Percentiles rank a stretch among this genome's conserved stretches.
Evolutionary conservation across 2,888 invertebrate genomes (phyloP).

Genomic region (Brenthis ino): DNA sequence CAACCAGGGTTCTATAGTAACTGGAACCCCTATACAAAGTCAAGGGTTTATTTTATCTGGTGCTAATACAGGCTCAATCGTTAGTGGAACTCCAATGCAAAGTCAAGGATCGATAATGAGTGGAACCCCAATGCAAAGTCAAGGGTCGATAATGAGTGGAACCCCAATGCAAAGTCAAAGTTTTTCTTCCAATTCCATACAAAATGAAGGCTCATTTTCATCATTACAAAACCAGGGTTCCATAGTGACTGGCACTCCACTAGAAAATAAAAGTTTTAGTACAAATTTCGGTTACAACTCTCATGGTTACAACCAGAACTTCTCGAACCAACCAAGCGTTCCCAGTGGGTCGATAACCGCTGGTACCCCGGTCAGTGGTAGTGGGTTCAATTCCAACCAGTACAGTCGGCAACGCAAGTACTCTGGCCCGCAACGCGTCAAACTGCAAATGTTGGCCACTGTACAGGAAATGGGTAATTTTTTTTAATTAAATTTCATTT

Average conservation of each 20-base stretch:
- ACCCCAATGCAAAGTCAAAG: constrained; percentile 29
- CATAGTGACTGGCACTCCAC: constrained; percentile 7
- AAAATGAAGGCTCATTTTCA: constrained; percentile 16
- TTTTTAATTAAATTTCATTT: constrained; percentile 41
- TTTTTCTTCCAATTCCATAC: constrained; percentile 24
- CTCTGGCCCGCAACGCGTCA: constrained; percentile 80
- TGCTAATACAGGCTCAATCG: no score
- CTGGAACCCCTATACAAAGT: constrained; percentile 31
- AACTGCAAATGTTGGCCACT: constrained; percentile 82
- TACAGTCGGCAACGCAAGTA: constrained; percentile 77
- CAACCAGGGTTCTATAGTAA: constrained; percentile 19
- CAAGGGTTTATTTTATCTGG: constrained; percentile 25
- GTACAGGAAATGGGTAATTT: constrained; percentile 90
- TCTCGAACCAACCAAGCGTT: constrained; percentile 11
- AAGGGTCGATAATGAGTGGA: constrained; percentile 24
- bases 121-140: constrained; percentile 27
- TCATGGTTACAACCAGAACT: constrained; percentile 33
- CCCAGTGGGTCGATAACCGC: constrained; percentile 54
- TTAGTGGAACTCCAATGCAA: constrained; percentile 20
- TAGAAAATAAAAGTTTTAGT: constrained; percentile 13
- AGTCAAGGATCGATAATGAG: constrained; percentile 27
- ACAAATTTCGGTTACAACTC: constrained; percentile 2
- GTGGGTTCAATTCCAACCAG: constrained; percentile 38
- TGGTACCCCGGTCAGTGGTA: constrained; percentile 47
- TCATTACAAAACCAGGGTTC: constrained; percentile 2